These are phyloP conservation scores for Neodiprion pinetum DNA, from an alignment of 1,140 invertebrate genomes.

Conservation along the genomic window DNA sequence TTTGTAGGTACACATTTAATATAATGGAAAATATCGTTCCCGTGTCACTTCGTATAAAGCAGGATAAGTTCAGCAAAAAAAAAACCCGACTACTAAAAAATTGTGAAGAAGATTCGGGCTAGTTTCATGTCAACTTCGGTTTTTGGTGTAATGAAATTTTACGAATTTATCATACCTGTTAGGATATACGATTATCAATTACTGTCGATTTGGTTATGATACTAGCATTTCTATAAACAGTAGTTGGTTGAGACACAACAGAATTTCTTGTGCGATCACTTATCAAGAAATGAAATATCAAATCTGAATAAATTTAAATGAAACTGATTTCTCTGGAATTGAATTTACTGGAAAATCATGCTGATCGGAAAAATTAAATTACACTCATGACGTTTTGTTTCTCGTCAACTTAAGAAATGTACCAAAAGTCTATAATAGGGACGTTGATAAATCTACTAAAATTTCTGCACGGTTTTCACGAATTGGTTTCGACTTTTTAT, in stretches of 20 bases:
- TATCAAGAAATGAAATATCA: background rate
- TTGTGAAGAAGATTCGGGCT: too few species aligned
- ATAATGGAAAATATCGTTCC: too few species aligned
- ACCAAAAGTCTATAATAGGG: slow-evolving; percentile 22
- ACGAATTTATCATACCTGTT: background rate
- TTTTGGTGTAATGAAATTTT: too few species aligned
- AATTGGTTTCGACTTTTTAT: background rate
- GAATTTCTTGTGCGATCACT: background rate
- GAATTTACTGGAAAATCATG: background rate
- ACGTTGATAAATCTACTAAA: background rate
- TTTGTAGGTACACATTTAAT: too few species aligned
- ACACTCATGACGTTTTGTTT: background rate
- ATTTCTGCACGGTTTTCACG: background rate
- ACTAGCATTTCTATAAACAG: background rate
- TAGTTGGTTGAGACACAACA: background rate
- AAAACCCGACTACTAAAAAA: too few species aligned
- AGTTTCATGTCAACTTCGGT: too few species aligned
- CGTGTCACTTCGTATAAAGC: too few species aligned
- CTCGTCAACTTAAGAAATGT: slow-evolving; percentile 20
- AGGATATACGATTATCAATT: background rate
- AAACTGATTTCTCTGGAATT: background rate
- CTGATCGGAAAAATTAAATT: background rate
- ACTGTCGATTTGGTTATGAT: background rate
- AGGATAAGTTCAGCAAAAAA: too few species aligned
- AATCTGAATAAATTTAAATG: background rate